These are phyloP conservation scores for Sylvilagus bachmani DNA, from an alignment of 2,113 vertebrate species.

Conservation along the genomic window DNA sequence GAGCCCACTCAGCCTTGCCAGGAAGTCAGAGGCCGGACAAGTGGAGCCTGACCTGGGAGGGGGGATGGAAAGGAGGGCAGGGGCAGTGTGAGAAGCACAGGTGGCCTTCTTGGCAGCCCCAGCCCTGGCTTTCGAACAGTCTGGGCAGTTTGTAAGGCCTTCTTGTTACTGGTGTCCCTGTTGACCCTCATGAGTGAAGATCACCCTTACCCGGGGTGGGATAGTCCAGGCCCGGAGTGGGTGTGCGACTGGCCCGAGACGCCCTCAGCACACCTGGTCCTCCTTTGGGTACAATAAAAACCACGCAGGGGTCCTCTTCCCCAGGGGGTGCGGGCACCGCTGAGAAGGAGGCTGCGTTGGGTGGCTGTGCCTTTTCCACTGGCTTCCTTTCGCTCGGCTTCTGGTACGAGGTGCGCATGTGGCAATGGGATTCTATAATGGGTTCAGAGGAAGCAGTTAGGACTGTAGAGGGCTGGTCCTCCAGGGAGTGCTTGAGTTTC, in stretches of 20 bases:
- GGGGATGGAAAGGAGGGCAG: neutral
- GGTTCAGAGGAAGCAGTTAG: conserved; percentile 27
- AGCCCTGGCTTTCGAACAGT: conserved; percentile 40
- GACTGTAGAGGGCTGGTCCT: neutral
- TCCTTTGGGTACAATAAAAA: neutral
- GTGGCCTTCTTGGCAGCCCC: conserved; percentile 73
- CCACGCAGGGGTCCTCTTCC: neutral
- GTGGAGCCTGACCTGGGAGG: neutral
- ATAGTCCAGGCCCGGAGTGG: neutral
- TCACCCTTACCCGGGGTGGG: neutral
- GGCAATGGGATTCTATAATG: neutral
- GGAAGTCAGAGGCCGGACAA: conserved; percentile 61
- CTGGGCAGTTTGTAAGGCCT: conserved; percentile 15
- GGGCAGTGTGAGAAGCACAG: conserved; percentile 30
- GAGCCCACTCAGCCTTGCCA: conserved; percentile 57
- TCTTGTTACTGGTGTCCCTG: neutral
- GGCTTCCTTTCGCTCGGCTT: neutral
- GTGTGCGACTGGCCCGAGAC: neutral
- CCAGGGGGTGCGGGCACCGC: neutral
- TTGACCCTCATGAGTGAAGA: neutral
- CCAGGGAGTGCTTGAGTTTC: neutral
- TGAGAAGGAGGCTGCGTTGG: neutral
- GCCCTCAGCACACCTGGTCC: neutral
- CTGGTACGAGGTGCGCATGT: neutral
- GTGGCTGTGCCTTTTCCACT: neutral